phyloP scores from a whole-genome alignment of 2,888 invertebrate species.

The Drosophila neonasuta region DNA sequence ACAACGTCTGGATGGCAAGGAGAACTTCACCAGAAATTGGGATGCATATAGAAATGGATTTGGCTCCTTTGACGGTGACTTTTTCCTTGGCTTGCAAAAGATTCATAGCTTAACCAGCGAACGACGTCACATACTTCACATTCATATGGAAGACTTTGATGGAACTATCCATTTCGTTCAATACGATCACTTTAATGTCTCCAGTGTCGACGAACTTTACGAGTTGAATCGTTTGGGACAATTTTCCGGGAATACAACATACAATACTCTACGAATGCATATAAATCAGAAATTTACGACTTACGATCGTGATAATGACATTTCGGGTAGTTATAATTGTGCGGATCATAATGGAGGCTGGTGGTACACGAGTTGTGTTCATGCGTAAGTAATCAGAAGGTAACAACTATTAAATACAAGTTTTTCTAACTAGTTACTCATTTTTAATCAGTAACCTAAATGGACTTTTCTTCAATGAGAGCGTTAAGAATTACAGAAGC shows the following conservation, averaged over 20 bases:
- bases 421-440: neutral
- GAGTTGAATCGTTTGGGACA: neutral
- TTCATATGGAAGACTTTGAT: neutral
- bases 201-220: neutral
- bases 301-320: conserved; percentile 4
- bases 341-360: conserved; percentile 9
- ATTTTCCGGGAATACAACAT: conserved; percentile 6
- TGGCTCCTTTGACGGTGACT: neutral
- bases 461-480: neutral
- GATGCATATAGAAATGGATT: conserved; percentile 1
- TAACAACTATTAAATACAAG: neutral
- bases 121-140: neutral
- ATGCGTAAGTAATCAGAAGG: conserved; percentile 2
- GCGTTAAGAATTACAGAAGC: neutral
- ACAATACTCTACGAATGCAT: neutral
- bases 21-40: conserved; percentile 3
- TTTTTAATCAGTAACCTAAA: conserved; percentile 1
- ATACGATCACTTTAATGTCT: conserved; percentile 3
- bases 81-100: conserved; percentile 14
- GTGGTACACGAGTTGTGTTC: conserved; percentile 10
- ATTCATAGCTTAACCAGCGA: neutral
- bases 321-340: neutral
- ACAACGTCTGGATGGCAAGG: conserved; percentile 4
- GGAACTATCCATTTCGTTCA: neutral
- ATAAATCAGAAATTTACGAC: neutral